Percentiles rank a stretch among this genome's conserved stretches.
phyloP scores from a whole-genome alignment of 2,888 invertebrate genomes.

The Gonocerus acuteangulatus region DNA sequence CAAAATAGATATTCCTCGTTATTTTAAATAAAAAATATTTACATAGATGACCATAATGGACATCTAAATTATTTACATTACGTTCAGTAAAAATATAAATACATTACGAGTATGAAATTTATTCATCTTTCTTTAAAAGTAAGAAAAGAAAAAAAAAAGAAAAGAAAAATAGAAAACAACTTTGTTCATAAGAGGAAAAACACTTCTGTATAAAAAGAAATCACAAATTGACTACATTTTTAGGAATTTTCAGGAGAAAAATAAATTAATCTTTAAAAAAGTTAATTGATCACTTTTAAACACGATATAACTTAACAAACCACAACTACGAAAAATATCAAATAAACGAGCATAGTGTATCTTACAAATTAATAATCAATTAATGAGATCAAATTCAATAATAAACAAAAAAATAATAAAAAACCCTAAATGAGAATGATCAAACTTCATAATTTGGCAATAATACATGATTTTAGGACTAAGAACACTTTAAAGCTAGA shows the following conservation, averaged over 20 bases:
- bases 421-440: background rate
- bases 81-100: background rate
- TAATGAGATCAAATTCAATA: background rate
- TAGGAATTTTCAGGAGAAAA: background rate
- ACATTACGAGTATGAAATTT: background rate
- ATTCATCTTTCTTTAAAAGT: background rate
- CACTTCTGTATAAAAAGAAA: background rate
- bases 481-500: background rate
- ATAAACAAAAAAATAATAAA: background rate
- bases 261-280: background rate
- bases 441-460: background rate
- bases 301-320: too few species aligned
- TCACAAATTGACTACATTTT: background rate
- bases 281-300: too few species aligned
- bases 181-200: background rate
- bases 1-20: constrained; percentile 22
- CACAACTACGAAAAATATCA: background rate
- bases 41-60: constrained; percentile 6
- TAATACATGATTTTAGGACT: background rate
- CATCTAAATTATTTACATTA: background rate
- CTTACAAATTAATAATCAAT: background rate
- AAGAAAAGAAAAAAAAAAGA: background rate
- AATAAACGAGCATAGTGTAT: too few species aligned
- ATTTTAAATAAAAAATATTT: constrained; percentile 13
- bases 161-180: background rate